These are phyloP conservation scores for Irena cyanogastra DNA, from an alignment of 2,113 vertebrate species.

Conservation along the genomic window DNA sequence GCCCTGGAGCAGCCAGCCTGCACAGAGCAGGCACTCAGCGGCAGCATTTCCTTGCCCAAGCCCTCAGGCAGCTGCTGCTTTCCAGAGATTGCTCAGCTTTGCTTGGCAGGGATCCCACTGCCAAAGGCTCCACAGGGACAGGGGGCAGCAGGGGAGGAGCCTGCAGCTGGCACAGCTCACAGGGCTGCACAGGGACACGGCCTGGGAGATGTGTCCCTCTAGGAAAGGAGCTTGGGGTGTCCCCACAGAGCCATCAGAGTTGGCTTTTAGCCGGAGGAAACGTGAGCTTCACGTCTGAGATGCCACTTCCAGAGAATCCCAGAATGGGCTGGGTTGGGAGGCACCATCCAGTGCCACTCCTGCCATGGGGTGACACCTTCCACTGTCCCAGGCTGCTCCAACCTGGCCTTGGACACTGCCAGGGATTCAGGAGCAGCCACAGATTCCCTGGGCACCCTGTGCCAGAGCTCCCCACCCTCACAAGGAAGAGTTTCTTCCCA, in stretches of 20 bases:
- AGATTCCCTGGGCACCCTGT: background rate
- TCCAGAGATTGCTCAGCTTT: slow-evolving; percentile 24
- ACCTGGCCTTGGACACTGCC: background rate
- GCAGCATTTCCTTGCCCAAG: background rate
- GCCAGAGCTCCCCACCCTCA: background rate
- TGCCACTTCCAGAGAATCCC: background rate
- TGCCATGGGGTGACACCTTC: background rate
- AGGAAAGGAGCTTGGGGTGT: background rate
- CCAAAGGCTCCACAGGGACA: background rate
- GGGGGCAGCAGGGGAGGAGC: background rate
- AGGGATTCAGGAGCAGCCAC: background rate
- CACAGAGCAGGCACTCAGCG: background rate
- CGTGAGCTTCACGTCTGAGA: accelerated
- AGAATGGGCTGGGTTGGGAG: background rate
- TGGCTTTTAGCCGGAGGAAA: background rate
- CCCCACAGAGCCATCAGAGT: background rate
- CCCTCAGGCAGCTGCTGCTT: slow-evolving; percentile 13
- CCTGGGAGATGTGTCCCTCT: accelerated
- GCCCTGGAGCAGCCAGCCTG: background rate
- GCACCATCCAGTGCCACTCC: background rate
- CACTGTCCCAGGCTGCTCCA: background rate
- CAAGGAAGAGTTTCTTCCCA: background rate
- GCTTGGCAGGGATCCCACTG: background rate
- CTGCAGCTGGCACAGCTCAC: background rate
- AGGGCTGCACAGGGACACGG: background rate